Evolutionary conservation across 2,888 invertebrate genomes (phyloP), one percentile per base, ranked within the genome.

Genomic region (Orchesellides sinensis): DNA sequence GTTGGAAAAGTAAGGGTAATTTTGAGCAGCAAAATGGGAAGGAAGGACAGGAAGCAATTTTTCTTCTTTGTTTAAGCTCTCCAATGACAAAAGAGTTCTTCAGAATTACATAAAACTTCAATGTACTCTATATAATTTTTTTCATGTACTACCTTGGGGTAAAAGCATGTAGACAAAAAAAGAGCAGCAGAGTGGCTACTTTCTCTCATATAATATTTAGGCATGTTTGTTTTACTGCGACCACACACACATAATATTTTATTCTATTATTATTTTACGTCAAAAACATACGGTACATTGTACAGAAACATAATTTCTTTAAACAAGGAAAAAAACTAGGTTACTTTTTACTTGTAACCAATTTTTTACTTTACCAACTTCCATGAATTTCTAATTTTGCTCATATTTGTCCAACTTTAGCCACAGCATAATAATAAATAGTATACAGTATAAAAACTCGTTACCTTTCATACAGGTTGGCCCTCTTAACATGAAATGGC

Each of bases 381-480:
- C n/a, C n/a, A n/a, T n/a, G n/a, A n/a, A n/a, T n/a, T n/a, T n/a
- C n/a, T n/a, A n/a, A n/a, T 63, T 17, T 66, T 21, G 40, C 25
- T 45, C 47, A 10, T 19, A 59, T 66, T 66, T 66, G 23, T 66
- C 23, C 17, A 12, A 14, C n/a, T n/a, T n/a, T n/a, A n/a, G n/a
- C n/a, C n/a, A n/a, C n/a, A 17, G 54, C 6, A 54, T 10, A 19
- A 49, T 49, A n/a, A n/a, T 49, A 49, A n/a, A n/a, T 17, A 49
- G 5, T 49, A 10, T 49, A 49, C 14, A 6, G 49, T 49, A 49
- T 17, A 70, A 8, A 27, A n/a, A n/a, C n/a, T n/a, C n/a, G 52
- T 89, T 91, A 96, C 96, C 94, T 94, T 90, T 96, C 95, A 89
- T 93, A 92, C 54, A 97, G 91, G 52, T 90, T 90, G 75, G 92